Conservation (phyloP, 53 echinoderm and acorn worm species). For the Echinarachnius parma region DNA sequence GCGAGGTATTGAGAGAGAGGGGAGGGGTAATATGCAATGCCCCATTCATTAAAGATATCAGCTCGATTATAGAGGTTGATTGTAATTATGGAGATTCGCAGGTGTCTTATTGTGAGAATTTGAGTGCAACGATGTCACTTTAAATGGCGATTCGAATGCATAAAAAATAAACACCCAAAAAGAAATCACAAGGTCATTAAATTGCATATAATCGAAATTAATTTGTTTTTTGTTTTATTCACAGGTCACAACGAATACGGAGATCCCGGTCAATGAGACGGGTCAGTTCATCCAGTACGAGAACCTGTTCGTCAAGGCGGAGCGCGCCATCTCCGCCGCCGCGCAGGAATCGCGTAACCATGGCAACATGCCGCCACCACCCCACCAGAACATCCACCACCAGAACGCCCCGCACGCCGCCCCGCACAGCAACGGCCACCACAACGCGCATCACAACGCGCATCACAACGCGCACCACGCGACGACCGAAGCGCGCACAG, state of each 20-base stretch:
- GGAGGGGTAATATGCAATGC: background rate
- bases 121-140: no score
- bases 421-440: conserved; percentile 27
- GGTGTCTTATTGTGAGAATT: no score
- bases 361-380: conserved; percentile 35
- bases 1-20: background rate
- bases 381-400: conserved; percentile 2
- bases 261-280: conserved; percentile 62
- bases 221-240: background rate
- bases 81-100: no score
- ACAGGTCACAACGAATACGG: conserved; percentile 36
- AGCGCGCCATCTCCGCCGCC: conserved; percentile 82
- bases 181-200: no score
- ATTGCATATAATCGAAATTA: no score
- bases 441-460: conserved; percentile 9
- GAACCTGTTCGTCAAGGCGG: conserved; percentile 85
- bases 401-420: conserved; percentile 14
- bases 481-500: no score
- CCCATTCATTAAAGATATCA: no score
- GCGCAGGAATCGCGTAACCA: conserved; percentile 82
- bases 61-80: no score
- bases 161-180: no score
- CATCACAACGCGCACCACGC: conserved; percentile 16
- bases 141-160: no score
- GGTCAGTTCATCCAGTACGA: conserved; percentile 79